Percentiles rank a stretch among this genome's conserved stretches.
These are phyloP conservation scores for Lycocerus yunnanus DNA, from an alignment of 2,888 invertebrate genomes.

Conservation along the genomic window DNA sequence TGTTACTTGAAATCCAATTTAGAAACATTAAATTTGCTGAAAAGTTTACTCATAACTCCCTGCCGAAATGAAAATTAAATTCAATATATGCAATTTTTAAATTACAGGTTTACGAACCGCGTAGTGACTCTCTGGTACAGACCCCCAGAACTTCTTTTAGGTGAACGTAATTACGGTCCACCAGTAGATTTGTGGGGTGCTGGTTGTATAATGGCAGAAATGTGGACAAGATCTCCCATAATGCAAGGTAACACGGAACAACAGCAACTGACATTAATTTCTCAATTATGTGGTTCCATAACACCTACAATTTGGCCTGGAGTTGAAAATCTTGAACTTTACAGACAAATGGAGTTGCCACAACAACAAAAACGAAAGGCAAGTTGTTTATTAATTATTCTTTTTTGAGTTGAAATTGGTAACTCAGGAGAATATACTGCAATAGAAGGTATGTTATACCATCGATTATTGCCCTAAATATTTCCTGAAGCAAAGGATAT, in stretches of 20 bases:
- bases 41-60: too few species aligned
- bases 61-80: too few species aligned
- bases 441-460: too few species aligned
- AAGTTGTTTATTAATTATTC: too few species aligned
- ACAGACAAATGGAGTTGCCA: conserved; percentile 84
- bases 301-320: conserved; percentile 93
- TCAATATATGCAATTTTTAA: too few species aligned
- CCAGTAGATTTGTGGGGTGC: conserved; percentile 97
- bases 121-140: conserved; percentile 98
- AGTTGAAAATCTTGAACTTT: conserved; percentile 87
- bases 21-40: too few species aligned
- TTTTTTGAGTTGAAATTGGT: too few species aligned
- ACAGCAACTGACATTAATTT: conserved; percentile 92
- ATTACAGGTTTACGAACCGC: conserved; percentile 89
- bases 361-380: conserved; percentile 85
- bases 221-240: conserved; percentile 96
- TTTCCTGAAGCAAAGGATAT: too few species aligned
- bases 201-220: conserved; percentile 99
- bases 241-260: conserved; percentile 98
- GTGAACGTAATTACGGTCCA: conserved; percentile 94
- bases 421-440: too few species aligned
- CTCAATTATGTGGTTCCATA: conserved; percentile 95
- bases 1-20: too few species aligned
- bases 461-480: too few species aligned
- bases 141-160: conserved; percentile 70